Base-by-base conservation (phyloP, 2,113 vertebrate species). In the Pseudorectes ferrugineus region DNA sequence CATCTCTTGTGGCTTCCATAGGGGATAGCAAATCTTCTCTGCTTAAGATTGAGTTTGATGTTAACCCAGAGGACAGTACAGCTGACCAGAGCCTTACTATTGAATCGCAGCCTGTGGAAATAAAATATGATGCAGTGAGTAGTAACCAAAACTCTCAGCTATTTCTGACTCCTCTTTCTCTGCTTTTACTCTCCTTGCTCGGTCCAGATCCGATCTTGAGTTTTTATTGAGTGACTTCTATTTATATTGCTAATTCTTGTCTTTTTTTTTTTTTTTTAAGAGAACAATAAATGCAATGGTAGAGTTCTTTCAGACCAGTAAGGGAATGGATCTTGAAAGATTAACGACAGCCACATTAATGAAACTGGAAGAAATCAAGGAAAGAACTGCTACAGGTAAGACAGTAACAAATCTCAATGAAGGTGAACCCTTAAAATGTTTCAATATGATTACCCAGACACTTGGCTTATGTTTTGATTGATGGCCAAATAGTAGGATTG, bases 311-410 rank as follows among this genome's bases (percentile, higher is more conserved):
- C 98, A 98, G 89, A 98, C 98, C 4, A 98, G 90, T 63, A 99
- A 98, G 66, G 98, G 98, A 18, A 97, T 99, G 61, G 98, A 99
- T 91, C 98, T 99, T 94, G 99, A 99, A 85, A 98, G 98, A 9
- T 96, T 99, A 88, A 99, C 99, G 11, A 98, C 99, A 10, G 99
- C 99, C 71, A 99, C 99, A 0, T 98, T 99, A 83, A 98, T 98
- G 95, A 99, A 99, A 67, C 96, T 99, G 43, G 99, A 99, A 94
- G 99, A 99, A 98, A 99, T 99, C 91, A 99, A 99, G 97, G 99
- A 99, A 85, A 99, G 97, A 96, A 99, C 99, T 3, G 98, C 99
- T 45, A 94, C 98, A 97, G 99, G 99, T 99, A 86, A 94, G 85
- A 45, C n/a, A 59, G 43, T 67, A 67, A 43, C 7, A 75, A 36